Evolutionary conservation across 1,140 invertebrate genomes (phyloP).

Genomic region (Diplogasteroides magnus): DNA sequence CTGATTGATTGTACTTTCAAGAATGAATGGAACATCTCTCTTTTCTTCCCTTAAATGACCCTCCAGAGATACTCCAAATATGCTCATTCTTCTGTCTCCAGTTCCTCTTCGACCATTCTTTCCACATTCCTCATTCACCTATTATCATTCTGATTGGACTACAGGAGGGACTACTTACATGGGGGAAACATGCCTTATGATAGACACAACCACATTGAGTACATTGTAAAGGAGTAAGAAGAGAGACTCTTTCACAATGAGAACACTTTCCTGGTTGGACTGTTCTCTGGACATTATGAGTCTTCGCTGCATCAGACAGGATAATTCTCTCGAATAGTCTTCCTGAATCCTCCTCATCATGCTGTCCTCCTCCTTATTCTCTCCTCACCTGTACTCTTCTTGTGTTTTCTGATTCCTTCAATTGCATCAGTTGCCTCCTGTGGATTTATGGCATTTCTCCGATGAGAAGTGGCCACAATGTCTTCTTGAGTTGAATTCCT

Average conservation of each 20-base stretch:
- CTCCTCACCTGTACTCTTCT: slow-evolving; percentile 4
- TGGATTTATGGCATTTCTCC: slow-evolving; percentile 43
- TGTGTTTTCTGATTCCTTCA: slow-evolving; percentile 19
- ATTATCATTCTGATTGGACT: too few species aligned
- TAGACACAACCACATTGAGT: slow-evolving; percentile 37
- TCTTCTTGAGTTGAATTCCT: too few species aligned
- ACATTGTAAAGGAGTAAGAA: slow-evolving; percentile 52
- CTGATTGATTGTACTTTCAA: slow-evolving; percentile 51
- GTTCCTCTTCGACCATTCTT: slow-evolving; percentile 25
- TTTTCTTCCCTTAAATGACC: slow-evolving; percentile 44
- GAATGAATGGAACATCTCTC: slow-evolving; percentile 43
- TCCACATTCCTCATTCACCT: too few species aligned
- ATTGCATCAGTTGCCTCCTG: slow-evolving; percentile 25
- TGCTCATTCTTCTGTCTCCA: slow-evolving; percentile 41
- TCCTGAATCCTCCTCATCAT: not conserved
- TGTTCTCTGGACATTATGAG: slow-evolving; percentile 37
- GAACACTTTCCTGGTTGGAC: slow-evolving; percentile 45
- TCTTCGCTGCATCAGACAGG: slow-evolving; percentile 35
- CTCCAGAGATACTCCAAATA: slow-evolving; percentile 51
- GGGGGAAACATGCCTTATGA: slow-evolving; percentile 47
- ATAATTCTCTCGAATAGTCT: slow-evolving; percentile 19
- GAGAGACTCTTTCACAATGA: slow-evolving; percentile 47
- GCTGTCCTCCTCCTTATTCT: slow-evolving; percentile 3
- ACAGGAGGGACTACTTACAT: slow-evolving; percentile 13
- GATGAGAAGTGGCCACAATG: slow-evolving; percentile 6